Evolutionary conservation across 1,140 invertebrate genomes (phyloP).

Genomic region (Drosophila novamexicana): DNA sequence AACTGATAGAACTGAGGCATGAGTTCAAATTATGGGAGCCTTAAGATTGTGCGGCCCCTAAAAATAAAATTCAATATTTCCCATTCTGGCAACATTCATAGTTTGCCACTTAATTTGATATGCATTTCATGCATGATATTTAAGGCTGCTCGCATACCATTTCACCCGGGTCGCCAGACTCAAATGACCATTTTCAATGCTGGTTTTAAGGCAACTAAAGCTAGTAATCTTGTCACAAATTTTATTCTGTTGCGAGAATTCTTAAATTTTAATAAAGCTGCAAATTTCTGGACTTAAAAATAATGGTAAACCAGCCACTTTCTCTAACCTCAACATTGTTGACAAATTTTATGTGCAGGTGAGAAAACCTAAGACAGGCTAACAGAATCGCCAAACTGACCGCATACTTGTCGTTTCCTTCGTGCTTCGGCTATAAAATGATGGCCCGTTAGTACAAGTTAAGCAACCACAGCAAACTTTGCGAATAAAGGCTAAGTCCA

Average conservation of each 20-base stretch:
- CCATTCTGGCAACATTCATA: conserved; percentile 13
- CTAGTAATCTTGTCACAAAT: too few species aligned
- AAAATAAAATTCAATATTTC: conserved; percentile 3
- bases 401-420: conserved; percentile 29
- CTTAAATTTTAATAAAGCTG: conserved; percentile 49
- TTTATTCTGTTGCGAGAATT: conserved; percentile 11
- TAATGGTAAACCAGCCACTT: neutral
- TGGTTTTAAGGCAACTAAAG: too few species aligned
- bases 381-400: conserved; percentile 39
- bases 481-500: conserved; percentile 39
- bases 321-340: conserved; percentile 9
- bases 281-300: too few species aligned
- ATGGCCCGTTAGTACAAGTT: conserved; percentile 66
- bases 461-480: conserved; percentile 28
- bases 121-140: conserved; percentile 75
- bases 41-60: conserved; percentile 4
- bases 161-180: conserved; percentile 22
- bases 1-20: conserved; percentile 13
- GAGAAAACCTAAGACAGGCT: conserved; percentile 21
- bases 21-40: neutral
- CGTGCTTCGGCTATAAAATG: conserved; percentile 63
- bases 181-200: too few species aligned
- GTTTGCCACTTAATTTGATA: conserved; percentile 53
- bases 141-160: conserved; percentile 65
- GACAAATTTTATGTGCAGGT: conserved; percentile 41